A percentile compares a stretch with the other conserved stretches of the same genome.
These are phyloP conservation scores for Mesodorylaimus sp. DNA, from an alignment of 2,888 invertebrate species.

Conservation along the genomic window DNA sequence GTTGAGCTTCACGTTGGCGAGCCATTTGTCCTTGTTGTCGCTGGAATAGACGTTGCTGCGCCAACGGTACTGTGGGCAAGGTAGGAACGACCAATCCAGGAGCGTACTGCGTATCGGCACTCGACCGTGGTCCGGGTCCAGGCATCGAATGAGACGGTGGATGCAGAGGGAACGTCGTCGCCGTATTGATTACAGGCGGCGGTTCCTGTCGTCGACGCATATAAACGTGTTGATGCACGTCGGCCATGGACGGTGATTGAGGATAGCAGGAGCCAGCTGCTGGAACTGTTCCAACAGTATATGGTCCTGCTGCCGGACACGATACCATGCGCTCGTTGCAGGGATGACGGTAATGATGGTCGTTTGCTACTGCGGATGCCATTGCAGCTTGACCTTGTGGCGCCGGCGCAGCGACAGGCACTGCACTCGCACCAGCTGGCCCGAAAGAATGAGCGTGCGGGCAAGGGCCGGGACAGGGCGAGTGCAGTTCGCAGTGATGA, in stretches of 20 bases:
- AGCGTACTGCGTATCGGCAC: too few relatives aligned
- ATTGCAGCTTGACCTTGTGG: background rate
- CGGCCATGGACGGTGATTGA: background rate
- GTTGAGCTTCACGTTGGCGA: constrained; percentile 3
- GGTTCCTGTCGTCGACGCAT: background rate
- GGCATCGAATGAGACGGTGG: background rate
- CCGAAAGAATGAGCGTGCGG: background rate
- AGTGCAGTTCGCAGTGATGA: background rate
- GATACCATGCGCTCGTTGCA: background rate
- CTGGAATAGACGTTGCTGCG: constrained; percentile 4
- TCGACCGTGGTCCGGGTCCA: too few relatives aligned
- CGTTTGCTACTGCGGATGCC: background rate
- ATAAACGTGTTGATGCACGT: background rate
- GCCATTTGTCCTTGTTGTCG: constrained; percentile 5
- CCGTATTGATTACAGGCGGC: background rate
- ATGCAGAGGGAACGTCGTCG: background rate
- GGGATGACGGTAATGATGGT: background rate
- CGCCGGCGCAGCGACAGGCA: constrained; percentile 1
- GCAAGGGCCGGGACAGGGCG: background rate
- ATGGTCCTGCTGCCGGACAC: too few relatives aligned
- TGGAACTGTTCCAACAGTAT: too few relatives aligned
- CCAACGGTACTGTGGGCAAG: background rate
- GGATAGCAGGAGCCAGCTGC: background rate
- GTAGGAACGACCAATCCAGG: too few relatives aligned
- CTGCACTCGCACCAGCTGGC: background rate